Evolutionary conservation across 2,113 vertebrate genomes (phyloP), one percentile per base, ranked within the genome.

Genomic region (Synchiropus splendidus): DNA sequence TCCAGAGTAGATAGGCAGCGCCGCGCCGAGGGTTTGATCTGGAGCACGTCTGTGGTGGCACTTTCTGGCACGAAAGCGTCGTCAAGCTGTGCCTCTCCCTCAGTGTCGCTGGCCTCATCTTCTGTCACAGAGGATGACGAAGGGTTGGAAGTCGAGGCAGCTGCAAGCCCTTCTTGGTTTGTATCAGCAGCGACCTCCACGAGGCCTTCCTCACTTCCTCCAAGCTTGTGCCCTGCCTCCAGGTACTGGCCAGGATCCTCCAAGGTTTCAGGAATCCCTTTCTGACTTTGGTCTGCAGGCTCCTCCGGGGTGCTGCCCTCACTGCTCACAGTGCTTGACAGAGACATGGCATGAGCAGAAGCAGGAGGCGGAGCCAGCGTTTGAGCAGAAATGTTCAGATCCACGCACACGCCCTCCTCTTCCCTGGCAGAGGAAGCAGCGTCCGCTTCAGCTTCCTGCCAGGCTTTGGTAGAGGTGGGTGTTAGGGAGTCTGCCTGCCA

Each of bases 291-390:
- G 13, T 84, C 82, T 3, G 72, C 68, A 2, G 84, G 65, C 31
- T 90, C 86, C 48, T 89, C 88, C 0, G 86, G 86, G 0, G 83
- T 87, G 63, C 85, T 87, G 1, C 79, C 77, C 51, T 83, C 85
- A 5, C 85, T 87, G 72, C 83, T 87, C 44, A 87, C 38, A 1
- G 83, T 87, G 35, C 77, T 84, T 11, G 84, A 84, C 65, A 64
- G 77, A 60, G 70, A 81, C 31, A 81, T 72, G 3, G 59, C 61
- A 36, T 45, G 58, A 16, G 45, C 30, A 6, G 13, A 5, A 34
- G 17, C 34, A 15, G 54, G 42, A 21, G 16, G 30, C 16, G 45
- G 16, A 12, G 42, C 37, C 11, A 71, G 64, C 47, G 47, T 35
- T 5, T 30, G 37, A 8, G 16, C 27, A 36, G 36, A 16, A 32